Conservation (phyloP, 2,888 invertebrate genomes). For the Ceratothoa steindachneri region DNA sequence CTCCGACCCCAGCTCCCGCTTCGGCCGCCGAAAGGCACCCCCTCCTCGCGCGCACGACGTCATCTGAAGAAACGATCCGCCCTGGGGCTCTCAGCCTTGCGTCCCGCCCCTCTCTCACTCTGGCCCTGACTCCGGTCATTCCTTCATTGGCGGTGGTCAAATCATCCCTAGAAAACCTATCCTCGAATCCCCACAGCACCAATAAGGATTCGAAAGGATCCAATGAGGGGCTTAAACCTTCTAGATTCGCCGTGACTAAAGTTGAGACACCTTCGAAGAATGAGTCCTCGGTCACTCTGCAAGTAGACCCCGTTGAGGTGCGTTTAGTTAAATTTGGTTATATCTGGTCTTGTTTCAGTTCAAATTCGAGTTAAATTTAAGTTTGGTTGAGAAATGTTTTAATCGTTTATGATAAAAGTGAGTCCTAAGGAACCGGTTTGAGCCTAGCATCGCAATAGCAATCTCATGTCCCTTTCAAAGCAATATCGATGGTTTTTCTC, state of each 20-base stretch:
- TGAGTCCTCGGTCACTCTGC: conserved; percentile 29
- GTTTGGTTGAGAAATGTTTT: no score
- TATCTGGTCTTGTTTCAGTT: no score
- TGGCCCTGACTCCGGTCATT: background rate
- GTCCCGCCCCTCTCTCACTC: background rate
- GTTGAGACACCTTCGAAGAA: conserved; percentile 30
- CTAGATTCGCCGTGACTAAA: conserved; percentile 67
- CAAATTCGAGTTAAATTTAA: no score
- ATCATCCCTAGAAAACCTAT: background rate
- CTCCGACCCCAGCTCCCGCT: no score
- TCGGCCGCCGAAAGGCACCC: no score
- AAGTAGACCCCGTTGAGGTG: conserved; percentile 37
- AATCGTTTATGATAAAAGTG: no score
- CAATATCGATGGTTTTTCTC: no score
- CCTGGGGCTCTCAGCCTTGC: background rate
- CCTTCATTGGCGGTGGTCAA: background rate
- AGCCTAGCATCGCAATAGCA: no score
- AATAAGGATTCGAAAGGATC: background rate
- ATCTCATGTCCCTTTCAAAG: no score
- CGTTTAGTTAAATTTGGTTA: background rate
- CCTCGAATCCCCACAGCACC: background rate
- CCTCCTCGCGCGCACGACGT: no score
- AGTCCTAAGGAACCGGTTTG: no score
- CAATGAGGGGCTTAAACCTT: conserved; percentile 59
- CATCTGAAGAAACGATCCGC: background rate